Evolutionary conservation across 2,888 invertebrate species (phyloP), one percentile per base, ranked within the genome.

Genomic region (Capitulum mitella): DNA sequence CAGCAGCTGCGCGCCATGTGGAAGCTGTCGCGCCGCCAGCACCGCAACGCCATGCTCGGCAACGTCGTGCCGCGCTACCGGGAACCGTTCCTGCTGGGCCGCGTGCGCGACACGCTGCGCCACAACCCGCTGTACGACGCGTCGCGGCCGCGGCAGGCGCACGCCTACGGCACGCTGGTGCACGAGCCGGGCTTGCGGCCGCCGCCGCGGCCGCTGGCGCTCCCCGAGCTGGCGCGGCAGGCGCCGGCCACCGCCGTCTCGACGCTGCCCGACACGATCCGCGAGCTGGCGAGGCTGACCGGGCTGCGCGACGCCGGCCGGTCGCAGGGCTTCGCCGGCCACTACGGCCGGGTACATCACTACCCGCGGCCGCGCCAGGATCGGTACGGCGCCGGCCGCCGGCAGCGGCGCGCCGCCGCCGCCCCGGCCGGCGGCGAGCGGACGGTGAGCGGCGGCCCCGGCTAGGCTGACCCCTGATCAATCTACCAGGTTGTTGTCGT

Each of bases 1-100:
- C 93, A 94, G 82, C 92, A 95, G 84, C 88, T 95, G 77, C 90
- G 94, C 80, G 92, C 93, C 19, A 95, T 95, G 94, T 95, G 95
- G 95, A 91, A 92, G 85, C 93, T 94, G 87, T 94, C 93, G 29
- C 94, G 93, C 86, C 87, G 95, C 80, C 94, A 95, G 87, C 93
- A 93, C 77, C 89, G 94, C 61, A 93, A 93, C 32, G 92, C 94
- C 12, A 94, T 94, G 86, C 91, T 93, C 82, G 93, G 93, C 84
- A 95, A 94, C 85, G 93, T 94, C 87, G 91, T 94, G 83, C 93
- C 92, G 82, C 90, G 91, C 80, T 93, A 92, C 86, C 90, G 92
- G 78, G 93, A 94, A 84, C 93, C 93, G 0, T 92, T 93, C 83
- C 90, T 91, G 82, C 92, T 64, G 10, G 83, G 85, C 26, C 74